Evolutionary conservation across 1,140 invertebrate genomes (phyloP).

Genomic region (Ericerus pela): DNA sequence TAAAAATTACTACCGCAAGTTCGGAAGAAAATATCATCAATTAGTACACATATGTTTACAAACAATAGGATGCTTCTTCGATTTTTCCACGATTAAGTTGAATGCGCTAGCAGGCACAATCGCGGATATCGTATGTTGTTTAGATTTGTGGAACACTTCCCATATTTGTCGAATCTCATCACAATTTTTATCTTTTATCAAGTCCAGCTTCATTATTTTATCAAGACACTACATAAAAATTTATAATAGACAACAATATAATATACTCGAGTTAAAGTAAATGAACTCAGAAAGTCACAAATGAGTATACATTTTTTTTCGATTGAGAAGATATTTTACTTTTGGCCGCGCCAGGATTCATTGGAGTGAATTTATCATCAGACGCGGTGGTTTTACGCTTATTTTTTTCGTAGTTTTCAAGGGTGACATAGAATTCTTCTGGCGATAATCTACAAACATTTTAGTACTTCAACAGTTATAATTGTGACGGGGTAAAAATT

Average conservation of each 20-base stretch:
- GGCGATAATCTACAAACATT: constrained; percentile 21
- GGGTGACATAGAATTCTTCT: constrained; percentile 24
- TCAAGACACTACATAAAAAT: constrained; percentile 31
- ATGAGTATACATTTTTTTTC: no score
- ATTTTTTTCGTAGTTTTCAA: constrained; percentile 50
- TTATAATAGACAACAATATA: no score
- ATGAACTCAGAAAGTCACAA: no score
- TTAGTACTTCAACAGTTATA: no score
- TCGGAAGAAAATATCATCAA: not conserved
- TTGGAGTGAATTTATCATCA: no score
- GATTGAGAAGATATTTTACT: no score
- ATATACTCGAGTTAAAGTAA: no score
- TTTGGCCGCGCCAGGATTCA: no score
- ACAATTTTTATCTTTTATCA: constrained; percentile 52
- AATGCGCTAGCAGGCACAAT: constrained; percentile 45
- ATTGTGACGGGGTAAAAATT: constrained; percentile 38
- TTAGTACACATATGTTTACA: not conserved
- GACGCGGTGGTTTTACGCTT: constrained; percentile 22
- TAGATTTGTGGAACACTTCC: constrained; percentile 62
- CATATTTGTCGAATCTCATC: constrained; percentile 64
- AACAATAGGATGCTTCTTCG: constrained; percentile 40
- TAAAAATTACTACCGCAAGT: not conserved
- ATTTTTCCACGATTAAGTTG: constrained; percentile 39
- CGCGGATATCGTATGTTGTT: constrained; percentile 51
- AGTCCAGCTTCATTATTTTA: constrained; percentile 63